These are phyloP conservation scores for Brachionus plicatilis DNA, from an alignment of 1,140 invertebrate species.

Conservation along the genomic window DNA sequence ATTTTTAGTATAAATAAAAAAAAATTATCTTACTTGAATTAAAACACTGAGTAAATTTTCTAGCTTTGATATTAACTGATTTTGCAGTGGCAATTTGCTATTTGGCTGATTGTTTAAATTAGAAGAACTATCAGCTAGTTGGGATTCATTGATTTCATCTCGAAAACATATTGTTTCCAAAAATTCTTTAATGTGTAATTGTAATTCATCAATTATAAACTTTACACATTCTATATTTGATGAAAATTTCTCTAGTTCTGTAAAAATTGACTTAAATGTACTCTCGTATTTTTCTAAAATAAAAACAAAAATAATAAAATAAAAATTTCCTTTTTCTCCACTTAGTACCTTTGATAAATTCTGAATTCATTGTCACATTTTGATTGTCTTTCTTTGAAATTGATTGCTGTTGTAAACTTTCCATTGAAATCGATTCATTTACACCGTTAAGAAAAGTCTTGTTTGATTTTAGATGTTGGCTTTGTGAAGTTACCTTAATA, in stretches of 20 bases:
- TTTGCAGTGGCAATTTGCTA: not conserved
- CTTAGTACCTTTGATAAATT: not conserved
- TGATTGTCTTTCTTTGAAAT: not conserved
- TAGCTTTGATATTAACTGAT: slow-evolving; percentile 14
- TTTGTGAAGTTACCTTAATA: not conserved
- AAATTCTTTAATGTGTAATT: slow-evolving; percentile 27
- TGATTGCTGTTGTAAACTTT: not conserved
- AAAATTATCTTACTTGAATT: slow-evolving; percentile 12
- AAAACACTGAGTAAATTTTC: slow-evolving; percentile 10
- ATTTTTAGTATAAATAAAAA: slow-evolving; percentile 5
- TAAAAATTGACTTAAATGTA: slow-evolving; percentile 32
- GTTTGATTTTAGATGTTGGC: not conserved
- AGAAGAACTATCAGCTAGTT: not conserved
- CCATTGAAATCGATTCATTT: not conserved
- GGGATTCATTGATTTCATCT: not conserved
- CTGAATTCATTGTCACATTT: not conserved
- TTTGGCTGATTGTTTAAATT: not conserved
- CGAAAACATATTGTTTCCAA: not conserved
- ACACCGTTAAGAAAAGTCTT: not conserved
- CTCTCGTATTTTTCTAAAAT: slow-evolving; percentile 21
- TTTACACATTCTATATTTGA: not conserved
- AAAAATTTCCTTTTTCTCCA: not conserved
- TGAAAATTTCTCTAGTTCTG: not conserved
- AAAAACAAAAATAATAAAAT: not conserved
- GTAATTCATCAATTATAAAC: slow-evolving; percentile 11